Percentiles rank a stretch among this genome's conserved stretches.
These are phyloP conservation scores for Ispidina picta DNA, from an alignment of 2,797 vertebrate genomes.

Conservation along the genomic window DNA sequence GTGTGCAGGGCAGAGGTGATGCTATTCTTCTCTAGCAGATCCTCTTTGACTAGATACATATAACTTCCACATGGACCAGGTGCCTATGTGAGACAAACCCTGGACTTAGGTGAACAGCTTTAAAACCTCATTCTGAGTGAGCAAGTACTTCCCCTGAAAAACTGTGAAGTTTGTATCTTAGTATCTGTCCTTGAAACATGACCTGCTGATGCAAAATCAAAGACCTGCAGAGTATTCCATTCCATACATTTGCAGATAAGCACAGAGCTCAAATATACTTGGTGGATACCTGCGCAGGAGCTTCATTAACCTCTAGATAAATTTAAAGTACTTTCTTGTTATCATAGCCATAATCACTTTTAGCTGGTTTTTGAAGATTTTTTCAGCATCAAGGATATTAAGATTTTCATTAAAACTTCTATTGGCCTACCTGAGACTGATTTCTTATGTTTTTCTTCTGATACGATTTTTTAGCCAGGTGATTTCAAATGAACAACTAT, in stretches of 20 bases:
- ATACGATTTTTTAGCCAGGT: neutral
- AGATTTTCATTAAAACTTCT: neutral
- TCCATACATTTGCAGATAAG: neutral
- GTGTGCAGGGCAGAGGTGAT: neutral
- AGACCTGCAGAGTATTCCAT: neutral
- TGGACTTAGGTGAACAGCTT: neutral
- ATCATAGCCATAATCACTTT: neutral
- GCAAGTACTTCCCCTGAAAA: neutral
- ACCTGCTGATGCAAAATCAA: neutral
- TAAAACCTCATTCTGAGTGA: neutral
- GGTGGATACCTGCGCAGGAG: neutral
- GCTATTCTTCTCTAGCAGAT: neutral
- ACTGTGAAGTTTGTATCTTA: neutral
- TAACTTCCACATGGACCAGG: rapidly evolving
- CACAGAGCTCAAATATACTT: neutral
- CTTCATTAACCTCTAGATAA: neutral
- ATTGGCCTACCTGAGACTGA: neutral
- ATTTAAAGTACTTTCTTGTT: neutral
- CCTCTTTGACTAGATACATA: neutral
- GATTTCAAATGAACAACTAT: neutral
- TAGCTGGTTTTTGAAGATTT: rapidly evolving
- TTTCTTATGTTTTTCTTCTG: neutral
- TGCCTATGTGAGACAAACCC: neutral
- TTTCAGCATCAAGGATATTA: neutral
- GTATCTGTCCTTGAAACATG: neutral